Percentiles rank a stretch among this genome's conserved stretches.
Conservation (phyloP, 2,888 invertebrate genomes). For the Boloria euphrosyne region DNA sequence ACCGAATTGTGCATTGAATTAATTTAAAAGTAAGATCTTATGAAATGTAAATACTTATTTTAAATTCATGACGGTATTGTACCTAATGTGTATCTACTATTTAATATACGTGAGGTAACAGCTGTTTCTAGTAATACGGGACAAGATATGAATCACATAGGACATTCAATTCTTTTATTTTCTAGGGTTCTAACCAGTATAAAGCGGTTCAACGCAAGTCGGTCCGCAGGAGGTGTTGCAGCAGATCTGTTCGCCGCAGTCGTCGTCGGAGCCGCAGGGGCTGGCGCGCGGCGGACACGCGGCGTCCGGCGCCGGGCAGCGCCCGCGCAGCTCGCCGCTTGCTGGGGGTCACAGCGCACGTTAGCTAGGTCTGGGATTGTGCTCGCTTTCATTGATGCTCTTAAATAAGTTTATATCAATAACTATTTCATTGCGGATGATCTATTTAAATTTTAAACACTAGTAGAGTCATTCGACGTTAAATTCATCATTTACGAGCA, state of each 20-base stretch:
- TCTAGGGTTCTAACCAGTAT: constrained; percentile 76
- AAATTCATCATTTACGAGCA: too few relatives aligned
- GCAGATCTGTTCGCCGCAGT: constrained; percentile 85
- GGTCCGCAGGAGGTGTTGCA: constrained; percentile 86
- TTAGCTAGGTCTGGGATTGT: not conserved
- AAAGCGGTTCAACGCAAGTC: constrained; percentile 83
- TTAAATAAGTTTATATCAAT: too few relatives aligned
- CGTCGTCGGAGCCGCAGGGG: constrained; percentile 82
- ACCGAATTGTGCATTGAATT: constrained; percentile 9
- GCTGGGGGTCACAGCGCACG: constrained; percentile 47
- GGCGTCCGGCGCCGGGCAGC: constrained; percentile 66
- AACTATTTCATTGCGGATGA: too few relatives aligned
- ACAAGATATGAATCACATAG: too few relatives aligned
- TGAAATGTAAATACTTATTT: not conserved
- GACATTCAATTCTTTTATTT: too few relatives aligned
- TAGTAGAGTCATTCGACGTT: too few relatives aligned
- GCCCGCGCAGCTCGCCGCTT: constrained; percentile 71
- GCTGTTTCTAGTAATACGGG: too few relatives aligned
- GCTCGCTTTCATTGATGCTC: not conserved
- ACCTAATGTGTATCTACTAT: not conserved
- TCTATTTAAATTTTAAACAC: too few relatives aligned
- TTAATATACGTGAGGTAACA: not conserved
- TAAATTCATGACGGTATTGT: not conserved
- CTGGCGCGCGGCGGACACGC: constrained; percentile 84
- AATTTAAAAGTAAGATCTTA: constrained; percentile 9